A percentile compares a stretch with the other conserved stretches of the same genome.
Conservation (phyloP, 2,113 vertebrate species). For the Calyptomena viridis region DNA sequence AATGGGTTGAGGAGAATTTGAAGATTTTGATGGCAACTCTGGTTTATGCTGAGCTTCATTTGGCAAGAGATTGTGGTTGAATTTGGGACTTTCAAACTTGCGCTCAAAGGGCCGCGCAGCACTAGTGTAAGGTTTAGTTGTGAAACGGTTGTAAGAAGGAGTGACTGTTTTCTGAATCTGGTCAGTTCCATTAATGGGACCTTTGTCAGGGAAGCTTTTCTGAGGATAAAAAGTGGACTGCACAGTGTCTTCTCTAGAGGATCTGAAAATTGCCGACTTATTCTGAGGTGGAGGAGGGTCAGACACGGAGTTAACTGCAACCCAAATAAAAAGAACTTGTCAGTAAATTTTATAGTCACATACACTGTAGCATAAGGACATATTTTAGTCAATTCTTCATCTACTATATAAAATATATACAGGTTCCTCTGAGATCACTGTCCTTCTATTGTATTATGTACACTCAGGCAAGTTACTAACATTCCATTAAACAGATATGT, state of each 20-base stretch:
- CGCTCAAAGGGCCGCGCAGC: conserved; percentile 92
- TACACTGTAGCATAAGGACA: background rate
- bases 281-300: conserved; percentile 77
- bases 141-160: conserved; percentile 87
- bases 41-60: conserved; percentile 85
- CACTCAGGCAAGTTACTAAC: background rate
- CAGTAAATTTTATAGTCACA: background rate
- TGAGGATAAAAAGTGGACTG: conserved; percentile 83
- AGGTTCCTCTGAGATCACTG: background rate
- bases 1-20: conserved; percentile 71
- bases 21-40: conserved; percentile 80
- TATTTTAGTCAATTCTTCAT: background rate
- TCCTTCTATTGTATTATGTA: background rate
- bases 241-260: conserved; percentile 83
- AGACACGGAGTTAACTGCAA: conserved; percentile 81
- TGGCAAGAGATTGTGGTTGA: conserved; percentile 97
- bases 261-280: conserved; percentile 79
- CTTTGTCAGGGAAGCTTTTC: conserved; percentile 89
- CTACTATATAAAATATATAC: background rate
- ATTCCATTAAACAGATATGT: background rate
- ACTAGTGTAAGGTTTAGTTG: conserved; percentile 90
- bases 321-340: background rate
- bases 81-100: conserved; percentile 98
- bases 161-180: conserved; percentile 78
- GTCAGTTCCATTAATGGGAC: conserved; percentile 86